Evolutionary conservation across 2,113 vertebrate genomes (phyloP).

Genomic region (Brevimyrus niger): DNA sequence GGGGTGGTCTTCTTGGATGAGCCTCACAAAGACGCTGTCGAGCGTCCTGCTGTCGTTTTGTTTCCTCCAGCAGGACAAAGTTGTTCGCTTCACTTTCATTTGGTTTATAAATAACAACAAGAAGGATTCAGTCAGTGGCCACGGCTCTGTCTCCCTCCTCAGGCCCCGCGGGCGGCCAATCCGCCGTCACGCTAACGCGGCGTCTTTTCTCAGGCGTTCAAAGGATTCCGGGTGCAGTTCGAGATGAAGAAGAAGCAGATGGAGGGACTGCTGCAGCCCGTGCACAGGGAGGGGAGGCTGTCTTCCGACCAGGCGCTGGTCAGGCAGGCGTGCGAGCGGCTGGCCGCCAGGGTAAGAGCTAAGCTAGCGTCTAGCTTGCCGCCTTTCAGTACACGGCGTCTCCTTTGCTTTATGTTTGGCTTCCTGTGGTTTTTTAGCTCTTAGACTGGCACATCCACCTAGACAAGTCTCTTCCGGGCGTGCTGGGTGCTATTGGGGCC

Average conservation of each 20-base stretch:
- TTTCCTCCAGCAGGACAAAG: not conserved
- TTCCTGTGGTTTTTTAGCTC: conserved; percentile 57
- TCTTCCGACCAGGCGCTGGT: conserved; percentile 89
- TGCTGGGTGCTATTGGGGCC: conserved; percentile 83
- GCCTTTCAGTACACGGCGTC: not conserved
- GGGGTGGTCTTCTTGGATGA: not conserved
- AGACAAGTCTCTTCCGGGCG: conserved; percentile 88
- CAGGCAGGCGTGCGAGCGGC: conserved; percentile 88
- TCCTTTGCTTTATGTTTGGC: not conserved
- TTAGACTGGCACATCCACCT: conserved; percentile 91
- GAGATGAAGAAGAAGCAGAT: conserved; percentile 87
- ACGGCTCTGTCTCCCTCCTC: not conserved
- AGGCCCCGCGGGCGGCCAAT: not conserved
- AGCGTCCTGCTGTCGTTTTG: not conserved
- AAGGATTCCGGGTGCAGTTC: conserved; percentile 85
- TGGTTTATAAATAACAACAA: not conserved
- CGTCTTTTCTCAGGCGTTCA: conserved; percentile 67
- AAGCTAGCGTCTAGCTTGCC: not conserved
- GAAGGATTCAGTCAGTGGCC: not conserved
- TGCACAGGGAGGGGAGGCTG: conserved; percentile 80
- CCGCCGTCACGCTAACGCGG: not conserved
- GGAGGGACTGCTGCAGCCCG: conserved; percentile 73
- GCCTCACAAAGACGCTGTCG: not conserved
- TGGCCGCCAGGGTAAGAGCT: conserved; percentile 73
- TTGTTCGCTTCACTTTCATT: not conserved